Evolutionary conservation across 1,140 invertebrate genomes (phyloP), one percentile per base, ranked within the genome.

Genomic region (Drosophila azteca): DNA sequence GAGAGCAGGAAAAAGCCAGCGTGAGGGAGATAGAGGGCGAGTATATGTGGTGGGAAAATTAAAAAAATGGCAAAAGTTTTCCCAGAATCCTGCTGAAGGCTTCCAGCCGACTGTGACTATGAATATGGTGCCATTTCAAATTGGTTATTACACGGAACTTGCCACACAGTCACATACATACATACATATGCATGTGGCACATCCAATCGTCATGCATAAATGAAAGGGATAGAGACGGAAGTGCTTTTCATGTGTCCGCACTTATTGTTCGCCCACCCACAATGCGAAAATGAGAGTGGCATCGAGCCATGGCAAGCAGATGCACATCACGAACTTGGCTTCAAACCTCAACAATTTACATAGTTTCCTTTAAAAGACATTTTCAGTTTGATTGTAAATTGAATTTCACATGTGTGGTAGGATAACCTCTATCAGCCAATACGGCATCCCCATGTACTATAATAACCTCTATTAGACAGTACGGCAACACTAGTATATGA

Each of bases 31-130:
- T 11, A 39, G 3, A 13, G 11, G 0, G 35, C 4, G 11, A 39
- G 13, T 11, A 11, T 39, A 39, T 48, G 53, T 59, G 63, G 44
- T 68, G 59, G 62, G 35, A 17, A 80, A 35, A 79, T 79, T 79
- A 79, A 88, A 85, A 85, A 85, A 85, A 87, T 79, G 78, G 66
- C 58, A 76, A 82, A 79, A 87, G 49, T 85, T 82, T 77, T 35
- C 73, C 58, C 67, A 62, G 43, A 50, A 17, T 77, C 61, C 41
- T 49, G 53, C 60, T 52, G 57, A 24, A 39, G 35, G 11, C 9
- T 39, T 13, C 35, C 35, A 5, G 67, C 45, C 54, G 26, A 46
- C 41, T 49, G 44, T 50, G 22, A 41, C 45, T 70, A 22, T 61
- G 22, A 6, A 11, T 13, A 45, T 35, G 11, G 60, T 51, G 22